Percentiles rank a stretch among this genome's conserved stretches.
phyloP scores from a whole-genome alignment of 1,140 invertebrate species.

The Lepidurus couesii region DNA sequence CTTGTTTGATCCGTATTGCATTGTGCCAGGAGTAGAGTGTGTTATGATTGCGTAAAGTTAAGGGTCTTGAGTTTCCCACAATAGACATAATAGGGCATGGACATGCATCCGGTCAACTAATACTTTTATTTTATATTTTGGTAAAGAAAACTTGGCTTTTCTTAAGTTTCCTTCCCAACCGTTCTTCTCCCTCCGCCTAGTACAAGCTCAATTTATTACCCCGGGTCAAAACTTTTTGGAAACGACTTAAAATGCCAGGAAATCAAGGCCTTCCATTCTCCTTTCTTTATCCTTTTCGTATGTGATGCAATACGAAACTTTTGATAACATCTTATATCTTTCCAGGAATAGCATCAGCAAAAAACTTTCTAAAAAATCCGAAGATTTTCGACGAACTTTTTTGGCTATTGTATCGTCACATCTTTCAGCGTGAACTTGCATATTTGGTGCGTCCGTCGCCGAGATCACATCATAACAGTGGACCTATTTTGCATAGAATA shows the following conservation, averaged over 20 bases:
- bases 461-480: not conserved
- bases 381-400: not conserved
- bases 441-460: not conserved
- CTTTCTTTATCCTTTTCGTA: too few relatives aligned
- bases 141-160: not conserved
- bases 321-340: too few relatives aligned
- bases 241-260: too few relatives aligned
- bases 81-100: conserved; percentile 2
- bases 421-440: not conserved
- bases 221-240: too few relatives aligned
- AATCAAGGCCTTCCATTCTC: too few relatives aligned
- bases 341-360: too few relatives aligned
- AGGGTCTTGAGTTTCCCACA: conserved; percentile 2
- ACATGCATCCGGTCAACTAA: conserved; percentile 14
- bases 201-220: too few relatives aligned
- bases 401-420: not conserved
- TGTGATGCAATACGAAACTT: too few relatives aligned
- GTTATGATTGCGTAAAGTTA: conserved; percentile 7
- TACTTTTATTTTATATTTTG: not conserved
- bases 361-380: too few relatives aligned
- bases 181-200: too few relatives aligned
- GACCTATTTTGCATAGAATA: conserved; percentile 19
- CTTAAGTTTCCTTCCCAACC: not conserved
- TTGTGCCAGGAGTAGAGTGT: not conserved
- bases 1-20: not conserved